Evolutionary conservation across 37 sponge, comb jelly and placozoan species (phyloP).

Genomic region (Halichondria panicea): DNA sequence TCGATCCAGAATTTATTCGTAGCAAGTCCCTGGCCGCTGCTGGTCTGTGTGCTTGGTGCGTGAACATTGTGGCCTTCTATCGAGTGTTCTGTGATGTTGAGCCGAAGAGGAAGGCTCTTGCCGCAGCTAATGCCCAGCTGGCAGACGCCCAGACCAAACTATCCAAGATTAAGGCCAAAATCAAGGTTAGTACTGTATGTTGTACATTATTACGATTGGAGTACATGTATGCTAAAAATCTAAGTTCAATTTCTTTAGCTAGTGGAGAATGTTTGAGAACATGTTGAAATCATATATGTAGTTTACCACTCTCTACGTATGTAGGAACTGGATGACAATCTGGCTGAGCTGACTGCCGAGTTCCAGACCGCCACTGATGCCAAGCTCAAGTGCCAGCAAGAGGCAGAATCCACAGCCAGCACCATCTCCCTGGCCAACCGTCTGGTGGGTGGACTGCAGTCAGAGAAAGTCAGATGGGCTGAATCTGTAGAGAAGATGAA

Average conservation of each 20-base stretch:
- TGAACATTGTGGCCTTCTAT: conserved; percentile 95
- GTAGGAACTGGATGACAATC: conserved; percentile 90
- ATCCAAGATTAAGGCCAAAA: conserved; percentile 88
- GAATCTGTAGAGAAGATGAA: conserved; percentile 86
- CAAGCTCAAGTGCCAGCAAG: conserved; percentile 95
- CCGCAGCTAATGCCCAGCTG: conserved; percentile 92
- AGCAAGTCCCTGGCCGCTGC: conserved; percentile 91
- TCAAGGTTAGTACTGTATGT: conserved; percentile 47
- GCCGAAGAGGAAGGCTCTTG: conserved; percentile 95
- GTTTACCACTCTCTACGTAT: neutral
- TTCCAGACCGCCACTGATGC: conserved; percentile 95
- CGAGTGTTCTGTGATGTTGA: conserved; percentile 98
- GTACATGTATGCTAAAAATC: too few species aligned
- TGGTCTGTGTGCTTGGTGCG: conserved; percentile 93
- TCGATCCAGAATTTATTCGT: conserved; percentile 88
- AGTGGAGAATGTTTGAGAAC: neutral
- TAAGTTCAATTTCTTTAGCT: too few species aligned
- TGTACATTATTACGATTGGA: neutral
- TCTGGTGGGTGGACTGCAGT: conserved; percentile 88
- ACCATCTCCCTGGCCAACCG: conserved; percentile 93
- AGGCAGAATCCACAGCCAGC: conserved; percentile 89
- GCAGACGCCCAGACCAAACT: conserved; percentile 90
- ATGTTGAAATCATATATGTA: neutral
- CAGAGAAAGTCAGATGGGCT: conserved; percentile 96
- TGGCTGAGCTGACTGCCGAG: conserved; percentile 84